These are phyloP conservation scores for Brachypteracias leptosomus DNA, from an alignment of 2,113 vertebrate genomes.

Conservation along the genomic window DNA sequence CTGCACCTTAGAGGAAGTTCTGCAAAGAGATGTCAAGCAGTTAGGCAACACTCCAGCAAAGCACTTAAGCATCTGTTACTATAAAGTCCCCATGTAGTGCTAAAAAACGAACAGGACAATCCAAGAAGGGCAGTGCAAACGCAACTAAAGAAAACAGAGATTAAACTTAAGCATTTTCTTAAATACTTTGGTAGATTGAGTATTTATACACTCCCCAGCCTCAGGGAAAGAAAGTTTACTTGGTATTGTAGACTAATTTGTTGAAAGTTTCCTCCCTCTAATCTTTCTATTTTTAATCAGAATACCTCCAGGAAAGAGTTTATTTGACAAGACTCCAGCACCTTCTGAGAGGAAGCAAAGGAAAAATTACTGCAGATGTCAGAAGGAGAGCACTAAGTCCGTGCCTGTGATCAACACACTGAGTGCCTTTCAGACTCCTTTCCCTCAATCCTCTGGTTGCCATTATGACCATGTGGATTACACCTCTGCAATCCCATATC, in stretches of 20 bases:
- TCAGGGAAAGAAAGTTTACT: neutral
- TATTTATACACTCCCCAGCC: neutral
- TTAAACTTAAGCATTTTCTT: neutral
- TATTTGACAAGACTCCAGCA: slow-evolving; percentile 75
- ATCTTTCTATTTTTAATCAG: slow-evolving; percentile 61
- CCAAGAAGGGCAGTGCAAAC: neutral
- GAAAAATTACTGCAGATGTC: slow-evolving; percentile 63
- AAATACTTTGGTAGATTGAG: neutral
- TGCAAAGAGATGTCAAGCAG: neutral
- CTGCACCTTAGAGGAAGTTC: neutral
- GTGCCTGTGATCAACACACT: neutral
- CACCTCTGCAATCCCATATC: slow-evolving; percentile 73
- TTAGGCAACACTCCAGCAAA: neutral
- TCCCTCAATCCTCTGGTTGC: slow-evolving; percentile 55
- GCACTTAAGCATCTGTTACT: slow-evolving; percentile 14
- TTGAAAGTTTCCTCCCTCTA: neutral
- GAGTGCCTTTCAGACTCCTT: neutral
- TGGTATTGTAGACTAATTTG: neutral
- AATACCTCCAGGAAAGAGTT: slow-evolving; percentile 77
- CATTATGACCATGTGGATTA: slow-evolving; percentile 73
- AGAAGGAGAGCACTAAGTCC: slow-evolving; percentile 25
- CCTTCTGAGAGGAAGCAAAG: slow-evolving; percentile 6
- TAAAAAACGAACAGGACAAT: neutral
- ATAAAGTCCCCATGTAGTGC: neutral
- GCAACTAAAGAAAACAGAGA: neutral